phyloP scores from a whole-genome alignment of 2,888 invertebrate genomes.

The Pachymerium ferrugineum region DNA sequence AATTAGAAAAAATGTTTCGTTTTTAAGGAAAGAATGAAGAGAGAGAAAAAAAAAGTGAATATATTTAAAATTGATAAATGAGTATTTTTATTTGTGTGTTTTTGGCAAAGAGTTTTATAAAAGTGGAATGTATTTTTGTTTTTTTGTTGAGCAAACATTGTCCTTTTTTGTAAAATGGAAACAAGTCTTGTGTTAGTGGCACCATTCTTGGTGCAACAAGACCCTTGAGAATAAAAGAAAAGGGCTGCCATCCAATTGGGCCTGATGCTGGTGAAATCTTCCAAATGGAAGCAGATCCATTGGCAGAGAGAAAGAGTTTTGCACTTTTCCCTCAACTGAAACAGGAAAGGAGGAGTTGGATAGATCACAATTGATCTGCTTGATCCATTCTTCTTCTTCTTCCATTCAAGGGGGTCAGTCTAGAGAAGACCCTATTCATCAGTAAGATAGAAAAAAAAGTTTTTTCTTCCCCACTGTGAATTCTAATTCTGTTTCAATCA shows the following conservation, averaged over 20 bases:
- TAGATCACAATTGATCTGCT: constrained; percentile 5
- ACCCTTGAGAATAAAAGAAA: not conserved
- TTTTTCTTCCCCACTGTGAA: not conserved
- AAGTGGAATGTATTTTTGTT: no score
- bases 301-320: not conserved
- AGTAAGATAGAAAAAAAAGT: not conserved
- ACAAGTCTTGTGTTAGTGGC: no score
- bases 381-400: constrained; percentile 1
- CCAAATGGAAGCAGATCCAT: constrained; percentile 5
- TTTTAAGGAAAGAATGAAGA: not conserved
- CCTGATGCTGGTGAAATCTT: constrained; percentile 14
- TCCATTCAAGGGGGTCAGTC: not conserved
- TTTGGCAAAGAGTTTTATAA: no score
- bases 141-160: constrained; percentile 1
- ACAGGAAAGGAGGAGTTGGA: constrained; percentile 2
- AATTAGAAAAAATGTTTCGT: not conserved
- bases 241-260: constrained; percentile 11
- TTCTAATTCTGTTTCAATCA: constrained; percentile 15
- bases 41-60: no score
- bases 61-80: no score
- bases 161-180: not conserved
- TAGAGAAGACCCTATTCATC: not conserved
- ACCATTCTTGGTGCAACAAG: not conserved
- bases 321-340: not conserved
- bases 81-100: no score